Evolutionary conservation across 1,140 invertebrate species (phyloP).

Genomic region (Drosophila tristis): DNA sequence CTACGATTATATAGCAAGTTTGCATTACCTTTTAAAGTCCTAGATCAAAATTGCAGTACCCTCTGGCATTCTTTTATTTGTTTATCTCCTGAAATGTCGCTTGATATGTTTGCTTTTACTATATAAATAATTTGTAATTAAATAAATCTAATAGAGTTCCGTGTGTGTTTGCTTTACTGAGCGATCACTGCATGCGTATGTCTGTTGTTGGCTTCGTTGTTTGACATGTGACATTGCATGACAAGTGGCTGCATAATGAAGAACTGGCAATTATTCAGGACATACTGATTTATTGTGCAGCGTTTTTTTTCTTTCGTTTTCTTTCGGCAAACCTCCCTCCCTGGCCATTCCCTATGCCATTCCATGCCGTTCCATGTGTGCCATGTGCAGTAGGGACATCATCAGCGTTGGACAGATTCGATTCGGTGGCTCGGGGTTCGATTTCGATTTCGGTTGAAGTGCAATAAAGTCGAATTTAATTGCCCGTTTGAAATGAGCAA

Average conservation of each 20-base stretch:
- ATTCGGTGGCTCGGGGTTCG: conserved; percentile 11
- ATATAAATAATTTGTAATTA: too few species aligned
- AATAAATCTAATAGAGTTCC: too few species aligned
- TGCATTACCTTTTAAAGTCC: too few species aligned
- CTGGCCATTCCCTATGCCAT: conserved; percentile 2
- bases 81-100: too few species aligned
- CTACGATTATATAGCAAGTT: too few species aligned
- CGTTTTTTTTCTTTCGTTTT: neutral
- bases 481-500: conserved; percentile 82
- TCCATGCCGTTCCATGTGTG: neutral
- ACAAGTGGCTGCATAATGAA: conserved; percentile 39
- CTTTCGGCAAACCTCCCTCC: neutral
- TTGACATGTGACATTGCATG: conserved; percentile 64
- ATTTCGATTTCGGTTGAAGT: conserved; percentile 53
- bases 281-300: conserved; percentile 29
- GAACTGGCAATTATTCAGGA: conserved; percentile 26
- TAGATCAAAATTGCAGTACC: too few species aligned
- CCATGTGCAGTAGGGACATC: neutral
- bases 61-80: too few species aligned
- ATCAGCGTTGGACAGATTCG: conserved; percentile 38
- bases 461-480: conserved; percentile 83
- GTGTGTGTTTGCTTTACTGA: too few species aligned
- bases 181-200: neutral
- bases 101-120: too few species aligned
- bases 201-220: neutral